Evolutionary conservation across 2,888 invertebrate species (phyloP).

Genomic region (Coleophora deauratella): DNA sequence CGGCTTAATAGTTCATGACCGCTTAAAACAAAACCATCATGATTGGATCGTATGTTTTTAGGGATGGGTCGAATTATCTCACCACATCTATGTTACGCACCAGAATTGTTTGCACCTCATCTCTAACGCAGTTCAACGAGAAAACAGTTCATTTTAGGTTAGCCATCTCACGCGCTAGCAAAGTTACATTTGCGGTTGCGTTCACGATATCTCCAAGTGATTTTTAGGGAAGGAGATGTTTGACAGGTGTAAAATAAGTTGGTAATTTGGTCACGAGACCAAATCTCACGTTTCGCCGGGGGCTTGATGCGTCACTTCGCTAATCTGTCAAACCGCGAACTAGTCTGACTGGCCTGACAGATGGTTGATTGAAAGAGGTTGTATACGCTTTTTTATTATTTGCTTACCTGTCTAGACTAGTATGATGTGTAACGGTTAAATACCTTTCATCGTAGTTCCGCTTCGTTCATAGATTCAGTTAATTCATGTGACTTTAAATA

Average conservation of each 20-base stretch:
- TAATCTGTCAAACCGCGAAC: conserved; percentile 11
- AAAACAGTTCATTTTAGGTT: neutral
- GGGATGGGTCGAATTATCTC: conserved; percentile 31
- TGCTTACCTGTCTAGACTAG: no score
- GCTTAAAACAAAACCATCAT: conserved; percentile 33
- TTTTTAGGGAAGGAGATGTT: neutral
- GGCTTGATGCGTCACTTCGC: conserved; percentile 5
- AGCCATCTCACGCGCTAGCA: neutral
- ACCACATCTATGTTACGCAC: conserved; percentile 17
- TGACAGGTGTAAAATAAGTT: neutral
- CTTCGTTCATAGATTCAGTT: no score
- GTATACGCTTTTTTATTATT: neutral
- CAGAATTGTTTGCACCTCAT: conserved; percentile 15
- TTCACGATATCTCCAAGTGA: neutral
- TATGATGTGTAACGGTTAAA: no score
- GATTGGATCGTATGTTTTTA: conserved; percentile 22
- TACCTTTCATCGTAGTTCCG: no score
- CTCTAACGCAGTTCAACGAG: neutral
- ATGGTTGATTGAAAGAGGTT: neutral
- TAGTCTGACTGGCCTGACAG: conserved; percentile 1
- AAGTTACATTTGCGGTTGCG: neutral
- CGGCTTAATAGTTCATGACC: conserved; percentile 3
- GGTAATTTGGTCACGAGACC: neutral
- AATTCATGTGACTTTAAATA: no score
- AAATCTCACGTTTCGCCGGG: conserved; percentile 11